Evolutionary conservation across 2,113 vertebrate genomes (phyloP), one percentile per base, ranked within the genome.

Genomic region (Mormyrus lacerda): DNA sequence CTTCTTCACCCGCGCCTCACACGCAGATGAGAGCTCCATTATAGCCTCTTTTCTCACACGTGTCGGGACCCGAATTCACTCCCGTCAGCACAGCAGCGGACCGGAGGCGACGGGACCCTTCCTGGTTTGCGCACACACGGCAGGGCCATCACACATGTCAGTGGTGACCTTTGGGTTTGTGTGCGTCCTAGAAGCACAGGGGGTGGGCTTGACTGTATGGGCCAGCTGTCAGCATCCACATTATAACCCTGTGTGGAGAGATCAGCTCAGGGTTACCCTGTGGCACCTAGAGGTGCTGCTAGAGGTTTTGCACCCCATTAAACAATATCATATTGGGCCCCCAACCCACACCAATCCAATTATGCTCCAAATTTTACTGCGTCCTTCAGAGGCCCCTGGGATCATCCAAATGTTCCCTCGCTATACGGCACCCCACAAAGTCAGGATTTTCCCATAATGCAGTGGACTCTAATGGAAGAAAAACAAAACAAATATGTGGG

Each of bases 1-100:
- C 61, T 69, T 10, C 61, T 31, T 31, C 61, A 65, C n/a, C n/a
- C n/a, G 27, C 9, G 1, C 3, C 58, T 65, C n/a, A 65, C 58
- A 3, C 9, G 9, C 2, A 27, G n/a, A 65, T 27, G 58, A 4
- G 10, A 21, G 5, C 19, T 55, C 19, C 53, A 21, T n/a, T 11
- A 65, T 3, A 65, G n/a, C 58, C 24, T n/a, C 24, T n/a, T 27
- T n/a, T 27, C 24, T 61, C 73, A 79, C 35, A 10, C 0, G 2
- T 97, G 96, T 97, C 87, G 94, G 88, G 95, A 93, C 96, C 95
- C 92, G 91, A 91, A 92, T 97, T 97, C 96, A 97, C 97, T 97
- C 95, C 90, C 94, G 95, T 53, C 19, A 21, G 53, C 53, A 55
- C 88, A 92, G 95, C 92, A 96, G 96, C 94, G 92, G 90, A 91